A percentile compares a stretch with the other conserved stretches of the same genome.
These are phyloP conservation scores for Tetranychus piercei DNA, from an alignment of 2,888 invertebrate genomes.

Conservation along the genomic window DNA sequence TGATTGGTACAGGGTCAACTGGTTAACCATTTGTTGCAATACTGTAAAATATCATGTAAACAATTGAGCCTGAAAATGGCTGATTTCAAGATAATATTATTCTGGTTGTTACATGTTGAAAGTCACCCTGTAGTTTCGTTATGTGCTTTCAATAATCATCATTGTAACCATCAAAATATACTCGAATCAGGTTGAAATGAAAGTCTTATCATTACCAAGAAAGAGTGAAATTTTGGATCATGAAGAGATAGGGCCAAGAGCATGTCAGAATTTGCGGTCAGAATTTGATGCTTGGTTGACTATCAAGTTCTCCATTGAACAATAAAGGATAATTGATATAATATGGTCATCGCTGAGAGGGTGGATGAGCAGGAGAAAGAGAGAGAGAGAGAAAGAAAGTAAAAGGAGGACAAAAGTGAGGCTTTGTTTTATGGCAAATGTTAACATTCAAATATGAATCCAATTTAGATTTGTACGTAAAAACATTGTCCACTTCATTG, in stretches of 20 bases:
- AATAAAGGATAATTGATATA: neutral
- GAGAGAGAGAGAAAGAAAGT: neutral
- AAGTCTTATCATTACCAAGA: neutral
- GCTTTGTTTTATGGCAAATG: too few species aligned
- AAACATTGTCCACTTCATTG: too few species aligned
- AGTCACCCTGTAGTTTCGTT: neutral
- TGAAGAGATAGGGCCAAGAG: neutral
- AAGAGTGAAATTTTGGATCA: neutral
- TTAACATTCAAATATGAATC: too few species aligned
- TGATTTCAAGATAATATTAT: too few species aligned
- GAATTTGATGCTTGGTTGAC: neutral
- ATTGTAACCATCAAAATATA: neutral
- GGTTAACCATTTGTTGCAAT: too few species aligned
- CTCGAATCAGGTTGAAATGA: too few species aligned
- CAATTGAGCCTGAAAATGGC: too few species aligned
- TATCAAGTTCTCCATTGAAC: neutral
- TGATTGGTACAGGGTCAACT: too few species aligned
- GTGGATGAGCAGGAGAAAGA: slow-evolving; percentile 3
- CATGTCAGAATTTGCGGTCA: neutral
- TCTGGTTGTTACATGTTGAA: neutral
- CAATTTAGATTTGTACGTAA: too few species aligned
- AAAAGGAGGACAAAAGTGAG: neutral
- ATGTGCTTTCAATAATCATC: neutral
- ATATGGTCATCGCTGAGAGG: neutral
- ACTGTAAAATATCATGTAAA: too few species aligned